A percentile compares a stretch with the other conserved stretches of the same genome.
These are phyloP conservation scores for Nesidiocoris tenuis DNA, from an alignment of 2,888 invertebrate genomes.

Conservation along the genomic window DNA sequence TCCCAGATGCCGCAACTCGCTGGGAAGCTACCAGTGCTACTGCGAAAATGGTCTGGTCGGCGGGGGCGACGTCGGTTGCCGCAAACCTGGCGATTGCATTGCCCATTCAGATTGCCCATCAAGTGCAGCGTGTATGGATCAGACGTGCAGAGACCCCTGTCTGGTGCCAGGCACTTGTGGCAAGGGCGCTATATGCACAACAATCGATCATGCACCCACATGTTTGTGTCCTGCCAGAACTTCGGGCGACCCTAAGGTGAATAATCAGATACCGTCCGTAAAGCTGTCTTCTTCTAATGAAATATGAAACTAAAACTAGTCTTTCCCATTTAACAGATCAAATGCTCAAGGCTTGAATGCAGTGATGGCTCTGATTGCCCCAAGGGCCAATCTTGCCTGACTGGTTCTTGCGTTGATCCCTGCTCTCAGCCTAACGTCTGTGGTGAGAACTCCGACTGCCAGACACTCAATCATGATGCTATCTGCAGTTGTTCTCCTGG, in stretches of 20 bases:
- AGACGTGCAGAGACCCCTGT: slow-evolving; percentile 77
- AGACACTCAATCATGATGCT: slow-evolving; percentile 74
- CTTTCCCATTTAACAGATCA: slow-evolving; percentile 53
- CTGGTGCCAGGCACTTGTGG: slow-evolving; percentile 67
- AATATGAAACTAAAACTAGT: slow-evolving; percentile 13
- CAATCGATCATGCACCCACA: slow-evolving; percentile 66
- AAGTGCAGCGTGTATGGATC: slow-evolving; percentile 71
- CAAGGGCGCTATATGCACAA: slow-evolving; percentile 71
- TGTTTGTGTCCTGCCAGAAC: slow-evolving; percentile 76
- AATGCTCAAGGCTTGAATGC: slow-evolving; percentile 75
- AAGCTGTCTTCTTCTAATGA: neutral
- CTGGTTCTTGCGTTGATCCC: slow-evolving; percentile 77
- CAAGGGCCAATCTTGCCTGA: slow-evolving; percentile 69
- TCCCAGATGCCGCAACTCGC: slow-evolving; percentile 70
- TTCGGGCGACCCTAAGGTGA: slow-evolving; percentile 69
- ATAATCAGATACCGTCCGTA: slow-evolving; percentile 6
- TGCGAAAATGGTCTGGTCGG: slow-evolving; percentile 79
- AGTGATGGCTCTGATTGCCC: slow-evolving; percentile 74
- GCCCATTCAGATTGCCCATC: slow-evolving; percentile 76
- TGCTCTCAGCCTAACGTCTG: slow-evolving; percentile 80
- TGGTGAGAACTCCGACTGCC: slow-evolving; percentile 75
- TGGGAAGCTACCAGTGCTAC: slow-evolving; percentile 73
- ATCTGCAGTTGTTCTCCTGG: slow-evolving; percentile 82
- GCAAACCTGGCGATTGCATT: slow-evolving; percentile 78
- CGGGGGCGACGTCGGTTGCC: slow-evolving; percentile 71